These are phyloP conservation scores for Darevskia nairensis DNA, from an alignment of 2,797 vertebrate genomes.

Conservation along the genomic window DNA sequence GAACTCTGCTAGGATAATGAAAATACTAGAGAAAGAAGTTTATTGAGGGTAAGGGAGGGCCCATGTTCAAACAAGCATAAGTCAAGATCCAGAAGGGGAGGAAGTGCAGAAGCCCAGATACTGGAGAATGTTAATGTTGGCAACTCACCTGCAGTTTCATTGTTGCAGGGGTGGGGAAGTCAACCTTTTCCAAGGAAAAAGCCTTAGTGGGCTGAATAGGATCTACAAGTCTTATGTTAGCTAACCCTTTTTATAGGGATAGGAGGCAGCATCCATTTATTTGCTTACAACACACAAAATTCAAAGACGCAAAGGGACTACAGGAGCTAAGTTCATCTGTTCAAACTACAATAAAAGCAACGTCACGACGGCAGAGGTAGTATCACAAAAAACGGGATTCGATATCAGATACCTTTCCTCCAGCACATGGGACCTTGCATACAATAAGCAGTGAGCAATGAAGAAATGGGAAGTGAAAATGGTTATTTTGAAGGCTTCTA, in stretches of 20 bases:
- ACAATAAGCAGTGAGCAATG: conserved; percentile 57
- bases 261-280: conserved; percentile 46
- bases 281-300: conserved; percentile 40
- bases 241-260: neutral
- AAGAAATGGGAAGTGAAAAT: conserved; percentile 63
- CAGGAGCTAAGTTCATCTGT: conserved; percentile 49
- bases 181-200: neutral
- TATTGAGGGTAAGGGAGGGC: neutral
- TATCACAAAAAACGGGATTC: conserved; percentile 58
- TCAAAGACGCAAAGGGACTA: neutral
- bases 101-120: neutral
- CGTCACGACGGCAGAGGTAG: conserved; percentile 50
- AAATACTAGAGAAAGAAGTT: neutral
- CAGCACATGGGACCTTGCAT: conserved; percentile 80
- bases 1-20: neutral
- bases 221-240: neutral
- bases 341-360: conserved; percentile 55
- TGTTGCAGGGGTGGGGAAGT: neutral
- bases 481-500: conserved; percentile 46
- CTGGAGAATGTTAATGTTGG: neutral
- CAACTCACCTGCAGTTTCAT: neutral
- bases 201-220: neutral
- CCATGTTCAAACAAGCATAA: neutral
- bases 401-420: conserved; percentile 75
- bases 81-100: neutral